Evolutionary conservation across 2,113 vertebrate genomes (phyloP), one percentile per base, ranked within the genome.

Genomic region (Callionymus lyra): DNA sequence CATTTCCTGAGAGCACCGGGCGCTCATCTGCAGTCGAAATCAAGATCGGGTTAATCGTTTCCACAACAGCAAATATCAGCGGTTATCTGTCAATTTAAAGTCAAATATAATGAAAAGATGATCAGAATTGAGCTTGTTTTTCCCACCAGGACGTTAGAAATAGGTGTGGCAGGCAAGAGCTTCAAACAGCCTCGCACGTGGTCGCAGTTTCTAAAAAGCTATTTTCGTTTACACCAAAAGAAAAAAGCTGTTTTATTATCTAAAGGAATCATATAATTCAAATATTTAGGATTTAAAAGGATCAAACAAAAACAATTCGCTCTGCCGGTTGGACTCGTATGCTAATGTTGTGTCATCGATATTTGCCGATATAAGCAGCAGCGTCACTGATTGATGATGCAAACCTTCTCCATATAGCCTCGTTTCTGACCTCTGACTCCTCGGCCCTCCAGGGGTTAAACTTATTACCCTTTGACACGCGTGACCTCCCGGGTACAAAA

Each of bases 381-480:
- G 65, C 58, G 60, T 73, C 53, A 54, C 64, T 84, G 81, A 86
- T 84, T 82, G 80, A 82, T 82, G 74, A 72, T 75, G 68, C 70
- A 73, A 71, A 68, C 65, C 79, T 85, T 87, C 82, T 85, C 77
- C 76, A 86, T 83, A 77, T 80, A 79, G 80, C 84, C 86, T 85
- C 84, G 77, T 84, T 79, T 80, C 83, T 86, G 84, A 89, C 88
- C 89, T 88, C 85, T 89, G 88, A 86, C 89, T 72, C 77, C 76
- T 82, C 59, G 72, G 46, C 72, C 71, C 72, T 77, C 47, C 1
- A 63, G 68, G 84, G 88, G 84, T 83, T 89, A 91, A 94, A 90
- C 87, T 90, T 91, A 93, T 93, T 94, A 92, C 84, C 88, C 89
- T 90, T 86, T 89, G 89, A 77, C 89, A 85, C 77, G 63, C 65